These are phyloP conservation scores for Alexandromys fortis DNA, from an alignment of 2,113 vertebrate genomes.

Conservation along the genomic window DNA sequence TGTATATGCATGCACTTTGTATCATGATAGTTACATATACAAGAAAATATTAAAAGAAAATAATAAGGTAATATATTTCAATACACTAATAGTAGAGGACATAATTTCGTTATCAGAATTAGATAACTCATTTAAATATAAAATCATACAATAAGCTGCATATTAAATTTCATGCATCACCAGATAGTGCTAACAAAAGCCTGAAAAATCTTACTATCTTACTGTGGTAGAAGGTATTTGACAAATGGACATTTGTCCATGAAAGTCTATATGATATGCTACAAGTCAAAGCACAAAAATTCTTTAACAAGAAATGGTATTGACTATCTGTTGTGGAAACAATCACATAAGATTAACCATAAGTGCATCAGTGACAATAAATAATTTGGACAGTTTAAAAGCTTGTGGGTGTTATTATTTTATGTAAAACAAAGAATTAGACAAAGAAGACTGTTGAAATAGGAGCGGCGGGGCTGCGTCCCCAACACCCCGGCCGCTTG, in stretches of 20 bases:
- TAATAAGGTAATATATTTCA: neutral
- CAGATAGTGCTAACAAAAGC: neutral
- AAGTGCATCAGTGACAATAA: neutral
- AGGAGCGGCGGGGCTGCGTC: too few species aligned
- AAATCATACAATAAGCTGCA: neutral
- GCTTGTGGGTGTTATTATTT: neutral
- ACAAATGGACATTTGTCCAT: neutral
- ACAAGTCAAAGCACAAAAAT: neutral
- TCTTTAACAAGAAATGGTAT: neutral
- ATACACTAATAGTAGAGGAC: neutral
- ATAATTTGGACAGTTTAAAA: neutral
- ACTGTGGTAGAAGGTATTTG: neutral
- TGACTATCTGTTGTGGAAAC: neutral
- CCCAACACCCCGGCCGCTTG: too few species aligned
- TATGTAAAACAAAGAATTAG: neutral
- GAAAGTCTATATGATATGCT: neutral
- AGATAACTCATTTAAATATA: neutral
- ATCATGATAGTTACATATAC: neutral
- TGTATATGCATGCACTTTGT: neutral
- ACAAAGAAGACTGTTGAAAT: neutral
- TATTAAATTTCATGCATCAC: neutral
- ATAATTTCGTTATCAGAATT: neutral
- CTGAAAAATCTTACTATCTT: neutral
- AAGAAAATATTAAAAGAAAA: neutral
- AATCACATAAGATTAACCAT: neutral